phyloP scores from a whole-genome alignment of 2,797 vertebrate species.

The Luscinia megarhynchos region DNA sequence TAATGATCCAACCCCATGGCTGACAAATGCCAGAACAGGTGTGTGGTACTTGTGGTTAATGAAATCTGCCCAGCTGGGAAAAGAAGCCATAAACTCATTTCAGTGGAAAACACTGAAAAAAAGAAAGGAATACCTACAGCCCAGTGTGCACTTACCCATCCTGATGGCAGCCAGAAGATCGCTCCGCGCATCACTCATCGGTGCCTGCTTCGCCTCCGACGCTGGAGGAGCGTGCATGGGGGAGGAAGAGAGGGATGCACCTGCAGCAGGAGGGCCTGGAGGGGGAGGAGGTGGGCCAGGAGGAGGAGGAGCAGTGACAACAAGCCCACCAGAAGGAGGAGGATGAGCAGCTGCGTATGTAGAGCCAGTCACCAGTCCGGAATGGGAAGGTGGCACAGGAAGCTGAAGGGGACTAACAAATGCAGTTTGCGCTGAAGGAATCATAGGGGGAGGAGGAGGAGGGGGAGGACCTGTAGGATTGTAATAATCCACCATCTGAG shows the following conservation, averaged over 20 bases:
- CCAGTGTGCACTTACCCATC: conserved; percentile 85
- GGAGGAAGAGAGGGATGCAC: conserved; percentile 84
- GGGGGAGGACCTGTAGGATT: conserved; percentile 79
- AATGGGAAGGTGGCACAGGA: conserved; percentile 77
- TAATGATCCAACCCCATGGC: not conserved
- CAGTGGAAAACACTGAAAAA: not conserved
- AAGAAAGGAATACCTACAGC: not conserved
- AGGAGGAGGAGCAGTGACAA: conserved; percentile 84
- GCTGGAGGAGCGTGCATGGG: conserved; percentile 73
- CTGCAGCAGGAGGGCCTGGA: conserved; percentile 79
- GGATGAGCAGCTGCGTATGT: conserved; percentile 80
- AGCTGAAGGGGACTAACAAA: conserved; percentile 93
- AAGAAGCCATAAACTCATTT: not conserved
- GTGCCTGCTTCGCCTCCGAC: conserved; percentile 78
- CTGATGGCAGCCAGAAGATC: conserved; percentile 96
- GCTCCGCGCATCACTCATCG: conserved; percentile 88
- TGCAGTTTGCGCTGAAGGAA: conserved; percentile 93
- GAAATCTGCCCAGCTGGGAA: not conserved
- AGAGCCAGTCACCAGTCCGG: conserved; percentile 75
- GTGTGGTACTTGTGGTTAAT: not conserved
- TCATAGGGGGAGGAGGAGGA: conserved; percentile 82
- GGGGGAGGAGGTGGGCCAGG: conserved; percentile 90
- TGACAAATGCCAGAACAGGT: not conserved
- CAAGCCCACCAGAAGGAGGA: conserved; percentile 79
- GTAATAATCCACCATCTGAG: conserved; percentile 84